Conservation (phyloP, 2,888 invertebrate species). For the Lochmaea capreae region DNA sequence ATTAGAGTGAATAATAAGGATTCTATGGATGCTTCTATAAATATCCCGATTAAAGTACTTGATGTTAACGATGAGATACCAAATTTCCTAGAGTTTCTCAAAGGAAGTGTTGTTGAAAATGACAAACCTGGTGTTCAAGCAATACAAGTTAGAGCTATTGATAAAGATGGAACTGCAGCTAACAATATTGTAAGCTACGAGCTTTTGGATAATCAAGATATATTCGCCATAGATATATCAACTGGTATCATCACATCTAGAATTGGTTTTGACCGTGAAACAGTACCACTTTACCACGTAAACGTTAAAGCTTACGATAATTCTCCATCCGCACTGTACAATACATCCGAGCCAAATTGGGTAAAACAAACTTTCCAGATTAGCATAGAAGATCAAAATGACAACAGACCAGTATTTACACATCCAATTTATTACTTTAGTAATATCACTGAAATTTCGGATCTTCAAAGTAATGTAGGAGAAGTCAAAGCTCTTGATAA, state of each 20-base stretch:
- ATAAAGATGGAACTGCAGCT: slow-evolving; percentile 84
- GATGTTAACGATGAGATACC: slow-evolving; percentile 95
- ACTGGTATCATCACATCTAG: slow-evolving; percentile 90
- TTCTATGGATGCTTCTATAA: slow-evolving; percentile 82
- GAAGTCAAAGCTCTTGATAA: slow-evolving; percentile 89
- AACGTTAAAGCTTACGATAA: slow-evolving; percentile 88
- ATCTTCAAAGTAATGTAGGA: slow-evolving; percentile 84
- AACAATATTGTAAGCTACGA: slow-evolving; percentile 87
- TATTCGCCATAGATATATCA: slow-evolving; percentile 85
- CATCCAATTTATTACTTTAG: slow-evolving; percentile 79
- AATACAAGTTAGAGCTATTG: slow-evolving; percentile 87
- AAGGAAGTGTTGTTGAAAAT: slow-evolving; percentile 87
- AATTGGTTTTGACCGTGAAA: slow-evolving; percentile 87
- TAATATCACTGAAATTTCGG: slow-evolving; percentile 84
- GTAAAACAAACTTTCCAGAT: slow-evolving; percentile 87
- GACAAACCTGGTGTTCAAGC: slow-evolving; percentile 85
- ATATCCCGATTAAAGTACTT: slow-evolving; percentile 80
- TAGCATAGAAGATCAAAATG: slow-evolving; percentile 95
- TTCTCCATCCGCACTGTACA: slow-evolving; percentile 80
- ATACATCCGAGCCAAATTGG: slow-evolving; percentile 77
- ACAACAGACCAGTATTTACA: slow-evolving; percentile 93
- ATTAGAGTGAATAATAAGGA: slow-evolving; percentile 86
- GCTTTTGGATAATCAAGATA: slow-evolving; percentile 74
- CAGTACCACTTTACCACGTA: slow-evolving; percentile 85
- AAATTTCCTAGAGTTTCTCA: slow-evolving; percentile 83